These are phyloP conservation scores for Aphidius gifuensis DNA, from an alignment of 1,140 invertebrate species.

Conservation along the genomic window DNA sequence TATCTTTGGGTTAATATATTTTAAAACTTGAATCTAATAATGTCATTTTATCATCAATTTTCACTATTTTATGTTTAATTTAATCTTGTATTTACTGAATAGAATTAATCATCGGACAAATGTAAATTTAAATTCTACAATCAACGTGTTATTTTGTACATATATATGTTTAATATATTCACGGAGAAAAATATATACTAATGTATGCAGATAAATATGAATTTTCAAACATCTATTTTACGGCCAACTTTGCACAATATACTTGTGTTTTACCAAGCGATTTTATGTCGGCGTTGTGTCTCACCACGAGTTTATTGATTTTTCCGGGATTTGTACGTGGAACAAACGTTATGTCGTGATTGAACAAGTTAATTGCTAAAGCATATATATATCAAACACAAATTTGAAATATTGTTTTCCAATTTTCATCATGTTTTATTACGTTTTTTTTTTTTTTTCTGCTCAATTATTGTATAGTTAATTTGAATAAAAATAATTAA, in stretches of 20 bases:
- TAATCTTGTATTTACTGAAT: neutral
- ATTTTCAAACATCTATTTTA: neutral
- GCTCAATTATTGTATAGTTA: too few relatives aligned
- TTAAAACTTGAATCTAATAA: too few relatives aligned
- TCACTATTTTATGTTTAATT: neutral
- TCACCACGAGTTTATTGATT: conserved; percentile 13
- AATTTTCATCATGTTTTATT: neutral
- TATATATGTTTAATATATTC: neutral
- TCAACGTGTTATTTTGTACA: conserved; percentile 8
- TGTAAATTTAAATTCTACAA: conserved; percentile 4
- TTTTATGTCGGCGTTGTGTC: neutral
- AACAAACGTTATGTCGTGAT: neutral
- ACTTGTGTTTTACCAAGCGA: neutral
- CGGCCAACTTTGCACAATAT: neutral
- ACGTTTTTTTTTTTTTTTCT: neutral
- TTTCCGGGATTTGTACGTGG: neutral
- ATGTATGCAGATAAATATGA: too few relatives aligned
- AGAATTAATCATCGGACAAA: conserved; percentile 15
- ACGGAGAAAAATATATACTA: too few relatives aligned
- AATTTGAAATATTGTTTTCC: conserved; percentile 2
- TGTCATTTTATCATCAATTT: conserved; percentile 9
- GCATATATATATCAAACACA: neutral
- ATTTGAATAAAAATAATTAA: too few relatives aligned
- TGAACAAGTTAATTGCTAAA: conserved; percentile 18
- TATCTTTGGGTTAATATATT: too few relatives aligned